Evolutionary conservation across 2,797 vertebrate genomes (phyloP).

Genomic region (Phoebastria nigripes): DNA sequence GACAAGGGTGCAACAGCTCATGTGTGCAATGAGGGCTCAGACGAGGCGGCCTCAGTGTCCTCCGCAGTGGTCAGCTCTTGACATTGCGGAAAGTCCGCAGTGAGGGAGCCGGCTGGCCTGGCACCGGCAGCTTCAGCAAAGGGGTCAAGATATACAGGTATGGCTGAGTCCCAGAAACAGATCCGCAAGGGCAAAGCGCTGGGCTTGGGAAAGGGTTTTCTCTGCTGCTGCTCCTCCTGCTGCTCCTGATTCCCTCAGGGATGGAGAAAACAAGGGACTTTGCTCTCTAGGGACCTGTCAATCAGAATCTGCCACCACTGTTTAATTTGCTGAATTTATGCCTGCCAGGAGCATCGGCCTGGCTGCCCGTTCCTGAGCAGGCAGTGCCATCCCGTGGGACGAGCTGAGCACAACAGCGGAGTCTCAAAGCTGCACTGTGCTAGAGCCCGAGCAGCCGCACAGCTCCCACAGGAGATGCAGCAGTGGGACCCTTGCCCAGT

Average conservation of each 20-base stretch:
- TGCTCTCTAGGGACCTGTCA: conserved; percentile 63
- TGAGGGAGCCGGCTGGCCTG: neutral
- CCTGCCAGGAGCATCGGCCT: neutral
- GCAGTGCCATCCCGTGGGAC: conserved; percentile 69
- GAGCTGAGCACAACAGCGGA: neutral
- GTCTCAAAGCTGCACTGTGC: neutral
- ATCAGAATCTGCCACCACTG: conserved; percentile 40
- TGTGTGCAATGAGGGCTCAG: accelerated
- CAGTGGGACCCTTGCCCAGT: neutral
- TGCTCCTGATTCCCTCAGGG: conserved; percentile 41
- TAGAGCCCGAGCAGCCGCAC: neutral
- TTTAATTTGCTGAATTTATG: conserved; percentile 58
- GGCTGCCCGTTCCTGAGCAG: conserved; percentile 45
- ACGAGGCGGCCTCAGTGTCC: accelerated
- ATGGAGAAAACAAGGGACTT: conserved; percentile 50
- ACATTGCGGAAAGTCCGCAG: neutral
- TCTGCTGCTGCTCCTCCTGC: conserved; percentile 3
- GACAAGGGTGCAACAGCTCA: accelerated
- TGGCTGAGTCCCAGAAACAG: conserved; percentile 25
- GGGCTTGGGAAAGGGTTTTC: neutral
- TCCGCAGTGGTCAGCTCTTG: neutral
- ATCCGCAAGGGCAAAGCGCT: neutral
- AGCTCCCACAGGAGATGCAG: neutral
- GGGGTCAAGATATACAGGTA: neutral
- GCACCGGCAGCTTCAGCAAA: neutral